These are phyloP conservation scores for Nansenia antarctica DNA, from an alignment of 2,113 vertebrate species.

Conservation along the genomic window DNA sequence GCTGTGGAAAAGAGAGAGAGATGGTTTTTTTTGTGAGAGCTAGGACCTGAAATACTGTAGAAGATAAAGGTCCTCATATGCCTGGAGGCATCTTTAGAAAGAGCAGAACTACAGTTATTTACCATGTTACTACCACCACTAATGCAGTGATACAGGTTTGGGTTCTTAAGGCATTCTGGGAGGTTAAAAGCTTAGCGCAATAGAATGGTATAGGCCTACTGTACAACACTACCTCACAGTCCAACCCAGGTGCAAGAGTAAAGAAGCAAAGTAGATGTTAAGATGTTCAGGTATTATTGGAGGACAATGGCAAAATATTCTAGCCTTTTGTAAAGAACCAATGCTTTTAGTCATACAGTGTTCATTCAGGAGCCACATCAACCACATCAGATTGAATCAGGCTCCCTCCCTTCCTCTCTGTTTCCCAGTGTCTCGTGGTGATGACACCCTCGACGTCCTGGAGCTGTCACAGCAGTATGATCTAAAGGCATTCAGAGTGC, in stretches of 20 bases:
- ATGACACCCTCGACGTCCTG: conserved; percentile 39
- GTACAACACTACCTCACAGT: no score
- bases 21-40: background rate
- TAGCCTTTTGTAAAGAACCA: no score
- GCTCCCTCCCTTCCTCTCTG: background rate
- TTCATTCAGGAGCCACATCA: background rate
- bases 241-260: no score
- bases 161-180: no score
- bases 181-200: no score
- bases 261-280: no score
- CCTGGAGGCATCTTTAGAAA: background rate
- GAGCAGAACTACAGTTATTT: background rate
- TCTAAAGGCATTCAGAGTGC: conserved; percentile 33
- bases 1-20: conserved; percentile 24
- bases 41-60: no score
- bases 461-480: conserved; percentile 51
- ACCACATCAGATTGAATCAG: background rate
- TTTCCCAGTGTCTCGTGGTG: conserved; percentile 12
- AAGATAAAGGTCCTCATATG: background rate
- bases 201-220: no score
- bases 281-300: no score
- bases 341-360: no score
- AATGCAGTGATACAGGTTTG: no score
- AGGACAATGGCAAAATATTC: no score
- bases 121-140: background rate